Base-by-base conservation (phyloP, 1,140 invertebrate genomes). In the Heliconius himera region DNA sequence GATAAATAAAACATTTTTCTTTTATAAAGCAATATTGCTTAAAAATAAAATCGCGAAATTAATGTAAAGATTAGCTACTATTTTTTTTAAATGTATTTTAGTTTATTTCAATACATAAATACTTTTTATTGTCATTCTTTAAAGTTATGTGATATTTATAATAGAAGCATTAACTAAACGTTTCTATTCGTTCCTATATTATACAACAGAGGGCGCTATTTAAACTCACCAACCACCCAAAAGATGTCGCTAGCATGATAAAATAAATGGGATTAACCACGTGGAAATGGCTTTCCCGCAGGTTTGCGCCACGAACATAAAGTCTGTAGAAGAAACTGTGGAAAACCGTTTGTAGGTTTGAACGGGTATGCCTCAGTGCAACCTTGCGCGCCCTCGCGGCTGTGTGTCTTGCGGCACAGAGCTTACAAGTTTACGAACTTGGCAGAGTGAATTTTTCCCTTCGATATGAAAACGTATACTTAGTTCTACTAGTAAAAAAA, bases 271-370 rank as follows among this genome's bases (percentile, higher is more conserved):
- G 82, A 74, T 71, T 83, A 88, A 88, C 86, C 87, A 89, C 87
- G 89, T 90, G 90, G 87, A 91, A 91, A 91, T 84, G 87, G 81
- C 85, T 89, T 90, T 87, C 83, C 86, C 82, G 87, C 85, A 91
- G 90, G 89, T 90, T 91, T 90, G 90, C 88, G 89, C 89, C 89
- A 81, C 84, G 83, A 85, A 85, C 81, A 84, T 84, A 84, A 82
- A 85, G 84, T 83, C 89, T 78, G 76, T 71, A 74, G 84, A 85
- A 89, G 86, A 85, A 91, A 88, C 83, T 87, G 75, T 84, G 84
- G 85, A 87, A 90, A 91, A 90, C 79, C 84, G 89, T 89, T 81
- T 84, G 83, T 75, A 84, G 79, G 81, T 81, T 82, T 70, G 81
- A 76, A 85, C 81, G 74, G 82, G 71, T 81, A 86, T 86, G 82